A percentile compares a stretch with the other conserved stretches of the same genome.
These are phyloP conservation scores for Dermochelys coriacea DNA, from an alignment of 2,797 vertebrate species.

Conservation along the genomic window DNA sequence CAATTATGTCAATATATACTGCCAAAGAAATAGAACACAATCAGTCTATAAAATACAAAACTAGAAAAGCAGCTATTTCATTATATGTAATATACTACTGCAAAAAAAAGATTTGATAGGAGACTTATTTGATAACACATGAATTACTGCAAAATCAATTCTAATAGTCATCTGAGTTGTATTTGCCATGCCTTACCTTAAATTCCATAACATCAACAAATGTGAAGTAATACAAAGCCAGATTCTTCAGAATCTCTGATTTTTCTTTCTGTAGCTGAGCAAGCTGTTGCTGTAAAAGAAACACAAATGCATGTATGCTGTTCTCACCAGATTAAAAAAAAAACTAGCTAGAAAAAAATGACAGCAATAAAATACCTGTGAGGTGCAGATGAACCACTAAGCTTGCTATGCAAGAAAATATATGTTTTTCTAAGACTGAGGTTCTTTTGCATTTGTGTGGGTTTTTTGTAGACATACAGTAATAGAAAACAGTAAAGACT, in stretches of 20 bases:
- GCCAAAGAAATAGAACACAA: accelerated
- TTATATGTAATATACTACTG: not conserved
- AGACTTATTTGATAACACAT: not conserved
- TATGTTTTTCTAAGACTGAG: slow-evolving; percentile 1
- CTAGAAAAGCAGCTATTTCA: not conserved
- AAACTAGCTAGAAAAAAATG: not conserved
- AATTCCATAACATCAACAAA: slow-evolving; percentile 99
- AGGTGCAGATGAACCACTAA: slow-evolving; percentile 40
- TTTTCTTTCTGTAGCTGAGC: slow-evolving; percentile 99
- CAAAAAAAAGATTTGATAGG: not conserved
- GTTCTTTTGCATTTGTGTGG: not conserved
- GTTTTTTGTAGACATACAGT: slow-evolving; percentile 2
- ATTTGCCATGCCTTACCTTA: slow-evolving; percentile 85
- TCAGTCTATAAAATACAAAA: not conserved
- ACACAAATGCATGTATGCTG: slow-evolving; percentile 47
- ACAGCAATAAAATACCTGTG: slow-evolving; percentile 20
- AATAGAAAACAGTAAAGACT: slow-evolving; percentile 52
- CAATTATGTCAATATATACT: not conserved
- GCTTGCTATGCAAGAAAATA: slow-evolving; percentile 68
- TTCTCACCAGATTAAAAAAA: not conserved
- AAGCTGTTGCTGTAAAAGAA: slow-evolving; percentile 95
- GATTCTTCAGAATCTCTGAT: slow-evolving; percentile 98
- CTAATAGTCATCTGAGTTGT: not conserved
- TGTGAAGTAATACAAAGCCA: slow-evolving; percentile 98
- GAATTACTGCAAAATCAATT: not conserved